Evolutionary conservation across 2,797 vertebrate species (phyloP).

Genomic region (Brachyalestes nurse): DNA sequence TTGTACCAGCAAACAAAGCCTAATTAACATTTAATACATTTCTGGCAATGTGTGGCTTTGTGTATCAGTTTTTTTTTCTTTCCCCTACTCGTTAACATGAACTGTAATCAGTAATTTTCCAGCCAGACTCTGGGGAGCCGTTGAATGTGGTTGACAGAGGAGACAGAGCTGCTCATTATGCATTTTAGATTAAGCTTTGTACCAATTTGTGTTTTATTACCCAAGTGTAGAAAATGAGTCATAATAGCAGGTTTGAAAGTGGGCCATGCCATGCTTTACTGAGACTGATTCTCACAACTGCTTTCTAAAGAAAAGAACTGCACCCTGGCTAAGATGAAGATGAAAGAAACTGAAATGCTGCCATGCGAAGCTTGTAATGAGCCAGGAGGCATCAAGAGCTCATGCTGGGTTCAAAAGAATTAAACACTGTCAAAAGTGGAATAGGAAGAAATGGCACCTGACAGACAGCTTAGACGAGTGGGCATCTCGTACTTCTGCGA

Average conservation of each 20-base stretch:
- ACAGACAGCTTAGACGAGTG: background rate
- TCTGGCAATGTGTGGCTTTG: slow-evolving; percentile 2
- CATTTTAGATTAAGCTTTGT: slow-evolving; percentile 26
- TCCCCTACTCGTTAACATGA: background rate
- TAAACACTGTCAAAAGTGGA: background rate
- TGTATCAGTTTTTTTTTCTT: background rate
- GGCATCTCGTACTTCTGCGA: background rate
- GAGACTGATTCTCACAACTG: background rate
- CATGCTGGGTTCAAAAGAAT: background rate
- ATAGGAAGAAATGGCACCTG: slow-evolving; percentile 8
- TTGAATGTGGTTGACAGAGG: slow-evolving; percentile 18
- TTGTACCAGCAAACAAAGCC: background rate
- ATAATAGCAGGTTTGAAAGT: slow-evolving; percentile 34
- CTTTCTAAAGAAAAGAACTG: slow-evolving; percentile 19
- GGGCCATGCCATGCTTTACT: background rate
- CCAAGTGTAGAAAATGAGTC: slow-evolving; percentile 31
- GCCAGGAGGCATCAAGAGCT: background rate
- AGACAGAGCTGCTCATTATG: slow-evolving; percentile 35
- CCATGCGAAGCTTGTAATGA: background rate
- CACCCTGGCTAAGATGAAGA: slow-evolving; percentile 1
- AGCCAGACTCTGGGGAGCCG: slow-evolving; percentile 4
- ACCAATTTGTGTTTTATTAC: slow-evolving; percentile 34
- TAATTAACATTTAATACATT: slow-evolving; percentile 1
- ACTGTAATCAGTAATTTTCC: slow-evolving; percentile 5
- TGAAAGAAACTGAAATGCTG: background rate